Conservation (phyloP, 2,113 vertebrate species). For the Xiphophorus hellerii region DNA sequence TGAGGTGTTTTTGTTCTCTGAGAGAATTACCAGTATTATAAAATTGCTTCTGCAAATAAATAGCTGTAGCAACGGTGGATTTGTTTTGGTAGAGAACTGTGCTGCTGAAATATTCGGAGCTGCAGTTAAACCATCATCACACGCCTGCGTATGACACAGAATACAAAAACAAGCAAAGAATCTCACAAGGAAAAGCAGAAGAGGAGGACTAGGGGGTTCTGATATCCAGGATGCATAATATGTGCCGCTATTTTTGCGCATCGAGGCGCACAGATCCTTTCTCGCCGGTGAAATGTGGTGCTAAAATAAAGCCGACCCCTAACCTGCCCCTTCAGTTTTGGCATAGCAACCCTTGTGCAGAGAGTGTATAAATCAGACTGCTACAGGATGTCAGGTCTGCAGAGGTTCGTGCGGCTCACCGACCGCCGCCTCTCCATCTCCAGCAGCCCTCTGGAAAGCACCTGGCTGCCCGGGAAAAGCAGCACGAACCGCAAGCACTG, state of each 20-base stretch:
- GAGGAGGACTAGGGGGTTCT: neutral
- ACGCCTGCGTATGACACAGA: neutral
- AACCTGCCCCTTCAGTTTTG: neutral
- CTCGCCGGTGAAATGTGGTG: slow-evolving; percentile 15
- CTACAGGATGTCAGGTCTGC: slow-evolving; percentile 40
- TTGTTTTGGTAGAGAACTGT: slow-evolving; percentile 9
- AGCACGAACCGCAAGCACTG: slow-evolving; percentile 1
- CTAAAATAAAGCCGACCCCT: neutral
- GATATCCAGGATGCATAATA: neutral
- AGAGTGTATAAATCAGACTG: slow-evolving; percentile 15
- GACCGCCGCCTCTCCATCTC: slow-evolving; percentile 49
- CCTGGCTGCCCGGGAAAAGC: slow-evolving; percentile 45
- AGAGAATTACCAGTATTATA: neutral
- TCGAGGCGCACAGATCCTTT: slow-evolving; percentile 17
- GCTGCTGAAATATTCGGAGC: neutral
- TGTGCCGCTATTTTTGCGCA: slow-evolving; percentile 63
- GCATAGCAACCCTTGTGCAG: slow-evolving; percentile 15
- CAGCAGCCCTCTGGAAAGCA: slow-evolving; percentile 27
- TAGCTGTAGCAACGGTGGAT: slow-evolving; percentile 6
- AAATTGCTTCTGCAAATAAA: neutral
- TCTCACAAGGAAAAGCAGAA: neutral
- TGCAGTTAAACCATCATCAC: neutral
- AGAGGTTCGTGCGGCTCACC: slow-evolving; percentile 35
- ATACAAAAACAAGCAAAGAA: slow-evolving; percentile 1
- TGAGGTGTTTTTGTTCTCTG: neutral